These are phyloP conservation scores for Drosophila bocki DNA, from an alignment of 1,140 invertebrate species.

Conservation along the genomic window DNA sequence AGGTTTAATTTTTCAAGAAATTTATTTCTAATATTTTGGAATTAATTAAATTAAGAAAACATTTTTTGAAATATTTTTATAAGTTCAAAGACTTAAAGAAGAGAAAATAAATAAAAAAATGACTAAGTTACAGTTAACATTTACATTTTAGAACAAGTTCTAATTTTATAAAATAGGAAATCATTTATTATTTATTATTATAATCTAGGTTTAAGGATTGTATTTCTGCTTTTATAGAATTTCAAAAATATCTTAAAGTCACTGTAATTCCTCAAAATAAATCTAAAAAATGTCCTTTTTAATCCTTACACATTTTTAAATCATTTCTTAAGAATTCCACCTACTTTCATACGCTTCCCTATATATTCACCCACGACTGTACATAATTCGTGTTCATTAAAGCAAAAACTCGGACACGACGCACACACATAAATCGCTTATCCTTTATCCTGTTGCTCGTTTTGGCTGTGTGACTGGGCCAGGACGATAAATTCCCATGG, in stretches of 20 bases:
- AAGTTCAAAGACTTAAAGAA: background rate
- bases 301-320: background rate
- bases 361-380: slow-evolving; percentile 20
- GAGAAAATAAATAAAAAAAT: too few relatives aligned
- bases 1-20: too few relatives aligned
- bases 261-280: too few relatives aligned
- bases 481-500: slow-evolving; percentile 75
- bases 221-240: too few relatives aligned
- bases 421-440: slow-evolving; percentile 76
- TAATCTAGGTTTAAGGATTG: background rate
- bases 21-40: too few relatives aligned
- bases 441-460: slow-evolving; percentile 77
- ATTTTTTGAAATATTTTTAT: background rate
- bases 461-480: slow-evolving; percentile 41
- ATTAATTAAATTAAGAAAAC: background rate
- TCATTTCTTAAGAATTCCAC: background rate
- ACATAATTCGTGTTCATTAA: slow-evolving; percentile 68
- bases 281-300: background rate
- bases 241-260: too few relatives aligned
- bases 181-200: background rate
- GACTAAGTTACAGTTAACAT: too few relatives aligned
- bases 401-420: slow-evolving; percentile 70
- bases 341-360: background rate
- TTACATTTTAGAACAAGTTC: too few relatives aligned
- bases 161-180: background rate